phyloP scores from a whole-genome alignment of 2,113 vertebrate genomes.

The Carollia perspicillata region DNA sequence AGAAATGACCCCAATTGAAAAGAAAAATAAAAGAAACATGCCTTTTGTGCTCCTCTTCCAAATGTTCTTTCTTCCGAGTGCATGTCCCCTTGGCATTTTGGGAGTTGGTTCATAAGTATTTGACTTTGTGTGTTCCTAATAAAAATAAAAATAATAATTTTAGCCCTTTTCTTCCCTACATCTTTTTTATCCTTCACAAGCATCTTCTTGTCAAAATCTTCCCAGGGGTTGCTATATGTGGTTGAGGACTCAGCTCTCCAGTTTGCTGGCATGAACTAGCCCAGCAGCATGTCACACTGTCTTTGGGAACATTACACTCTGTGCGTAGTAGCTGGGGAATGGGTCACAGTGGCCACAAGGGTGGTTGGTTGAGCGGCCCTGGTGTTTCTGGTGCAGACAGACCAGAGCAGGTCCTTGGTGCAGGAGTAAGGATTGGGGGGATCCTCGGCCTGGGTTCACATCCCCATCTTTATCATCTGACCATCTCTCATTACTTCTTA shows the following conservation, averaged over 20 bases:
- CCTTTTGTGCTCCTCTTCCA: slow-evolving; percentile 11
- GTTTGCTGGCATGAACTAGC: neutral
- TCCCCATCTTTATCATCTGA: neutral
- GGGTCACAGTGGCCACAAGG: neutral
- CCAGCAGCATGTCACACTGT: neutral
- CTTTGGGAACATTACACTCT: neutral
- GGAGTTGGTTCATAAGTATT: neutral
- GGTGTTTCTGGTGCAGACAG: neutral
- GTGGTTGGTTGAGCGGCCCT: neutral
- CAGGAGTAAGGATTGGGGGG: neutral
- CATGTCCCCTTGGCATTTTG: slow-evolving; percentile 13
- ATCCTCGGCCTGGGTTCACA: neutral
- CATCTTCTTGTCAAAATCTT: slow-evolving; percentile 9
- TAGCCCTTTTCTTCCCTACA: neutral
- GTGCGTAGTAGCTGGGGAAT: neutral
- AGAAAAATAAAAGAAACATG: too few species aligned
- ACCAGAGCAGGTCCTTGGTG: neutral
- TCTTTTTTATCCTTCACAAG: neutral
- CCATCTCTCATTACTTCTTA: neutral
- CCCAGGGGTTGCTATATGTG: neutral
- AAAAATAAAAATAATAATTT: slow-evolving; percentile 27
- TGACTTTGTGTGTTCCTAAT: slow-evolving; percentile 23
- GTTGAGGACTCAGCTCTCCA: neutral
- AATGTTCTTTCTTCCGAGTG: neutral
- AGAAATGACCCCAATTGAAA: too few species aligned